A percentile compares a stretch with the other conserved stretches of the same genome.
Conservation (phyloP, 2,797 vertebrate genomes). For the Acanthiza pusilla region DNA sequence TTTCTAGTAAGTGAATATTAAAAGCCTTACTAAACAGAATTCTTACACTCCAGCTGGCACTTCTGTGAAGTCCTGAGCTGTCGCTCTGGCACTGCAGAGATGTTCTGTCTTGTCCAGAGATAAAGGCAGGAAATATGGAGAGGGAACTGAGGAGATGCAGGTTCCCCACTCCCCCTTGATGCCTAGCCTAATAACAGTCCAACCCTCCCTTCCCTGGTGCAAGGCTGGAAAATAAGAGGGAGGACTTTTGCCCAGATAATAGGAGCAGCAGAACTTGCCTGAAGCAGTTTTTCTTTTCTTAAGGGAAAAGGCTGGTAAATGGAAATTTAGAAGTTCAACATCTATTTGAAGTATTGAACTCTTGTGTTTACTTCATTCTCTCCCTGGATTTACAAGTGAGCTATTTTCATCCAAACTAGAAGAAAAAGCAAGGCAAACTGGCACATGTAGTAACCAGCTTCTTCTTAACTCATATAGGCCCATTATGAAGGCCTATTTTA, state of each 20-base stretch:
- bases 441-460: not conserved
- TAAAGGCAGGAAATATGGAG: not conserved
- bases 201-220: not conserved
- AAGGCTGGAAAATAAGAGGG: not conserved
- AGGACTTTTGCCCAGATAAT: not conserved
- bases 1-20: not conserved
- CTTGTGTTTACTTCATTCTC: not conserved
- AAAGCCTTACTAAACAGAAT: not conserved
- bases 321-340: not conserved
- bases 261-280: not conserved
- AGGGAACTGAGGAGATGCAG: not conserved
- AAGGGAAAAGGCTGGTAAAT: not conserved
- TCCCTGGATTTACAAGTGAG: not conserved
- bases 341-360: slow-evolving; percentile 8
- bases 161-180: not conserved
- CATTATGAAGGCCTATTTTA: not conserved
- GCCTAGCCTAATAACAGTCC: not conserved
- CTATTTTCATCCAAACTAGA: slow-evolving; percentile 9
- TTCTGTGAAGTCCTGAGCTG: not conserved
- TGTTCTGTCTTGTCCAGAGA: not conserved
- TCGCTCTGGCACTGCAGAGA: not conserved
- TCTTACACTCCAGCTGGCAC: not conserved
- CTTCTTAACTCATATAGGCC: not conserved
- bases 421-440: not conserved
- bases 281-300: not conserved